phyloP scores from a whole-genome alignment of 2,113 vertebrate species.

The Gasterosteus aculeatus region DNA sequence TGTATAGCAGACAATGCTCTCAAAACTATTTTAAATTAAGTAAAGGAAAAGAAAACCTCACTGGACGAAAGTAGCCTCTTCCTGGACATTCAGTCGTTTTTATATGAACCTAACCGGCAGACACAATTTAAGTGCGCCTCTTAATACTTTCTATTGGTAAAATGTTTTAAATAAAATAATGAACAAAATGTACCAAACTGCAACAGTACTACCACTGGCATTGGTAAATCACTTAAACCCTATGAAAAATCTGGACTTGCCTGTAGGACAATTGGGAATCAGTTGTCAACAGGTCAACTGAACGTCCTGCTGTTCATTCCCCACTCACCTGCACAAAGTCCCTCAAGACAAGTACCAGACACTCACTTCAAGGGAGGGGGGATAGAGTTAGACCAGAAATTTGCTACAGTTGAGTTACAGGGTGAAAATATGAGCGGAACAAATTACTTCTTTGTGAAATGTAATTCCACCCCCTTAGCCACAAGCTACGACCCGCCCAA shows the following conservation, averaged over 20 bases:
- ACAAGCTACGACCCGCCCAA: constrained; percentile 20
- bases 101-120: neutral
- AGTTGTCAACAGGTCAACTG: neutral
- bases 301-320: neutral
- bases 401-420: neutral
- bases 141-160: neutral
- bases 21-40: neutral
- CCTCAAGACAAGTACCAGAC: neutral
- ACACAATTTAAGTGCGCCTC: neutral
- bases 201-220: neutral
- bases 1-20: neutral
- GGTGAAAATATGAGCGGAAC: constrained; percentile 43
- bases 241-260: neutral
- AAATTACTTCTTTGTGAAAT: constrained; percentile 51
- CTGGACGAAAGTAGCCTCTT: neutral
- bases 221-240: too few relatives aligned
- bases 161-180: neutral
- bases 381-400: neutral
- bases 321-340: neutral
- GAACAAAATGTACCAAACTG: neutral
- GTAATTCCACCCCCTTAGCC: constrained; percentile 45
- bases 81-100: neutral
- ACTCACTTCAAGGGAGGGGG: neutral
- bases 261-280: neutral
- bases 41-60: neutral